phyloP scores from a whole-genome alignment of 2,113 vertebrate species.

The Apistogramma diplotaenia region DNA sequence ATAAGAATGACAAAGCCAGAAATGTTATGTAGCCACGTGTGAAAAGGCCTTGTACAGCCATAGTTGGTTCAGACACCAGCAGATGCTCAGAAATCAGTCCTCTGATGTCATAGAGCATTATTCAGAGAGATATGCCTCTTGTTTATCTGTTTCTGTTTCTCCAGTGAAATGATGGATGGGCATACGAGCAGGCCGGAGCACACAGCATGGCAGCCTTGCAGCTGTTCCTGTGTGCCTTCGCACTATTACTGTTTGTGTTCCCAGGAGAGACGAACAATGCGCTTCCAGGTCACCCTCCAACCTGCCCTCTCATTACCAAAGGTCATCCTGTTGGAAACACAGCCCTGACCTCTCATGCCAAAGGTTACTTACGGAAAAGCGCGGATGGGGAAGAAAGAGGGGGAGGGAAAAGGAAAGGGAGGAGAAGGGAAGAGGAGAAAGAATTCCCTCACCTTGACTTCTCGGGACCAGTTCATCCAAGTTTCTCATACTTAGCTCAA shows the following conservation, averaged over 20 bases:
- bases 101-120: not conserved
- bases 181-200: not conserved
- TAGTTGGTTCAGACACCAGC: not conserved
- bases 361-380: conserved; percentile 32
- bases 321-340: conserved; percentile 58
- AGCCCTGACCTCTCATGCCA: conserved; percentile 50
- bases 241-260: conserved; percentile 66
- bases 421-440: not conserved
- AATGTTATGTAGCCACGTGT: not conserved
- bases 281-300: conserved; percentile 64
- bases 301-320: conserved; percentile 66
- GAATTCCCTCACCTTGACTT: not conserved
- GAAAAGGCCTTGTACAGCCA: rapidly evolving
- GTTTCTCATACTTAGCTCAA: not conserved
- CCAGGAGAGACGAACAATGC: conserved; percentile 67
- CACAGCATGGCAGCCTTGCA: conserved; percentile 21
- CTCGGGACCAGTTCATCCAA: not conserved
- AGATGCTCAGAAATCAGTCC: not conserved
- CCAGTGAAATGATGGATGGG: conserved; percentile 25
- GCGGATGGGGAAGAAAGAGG: not conserved
- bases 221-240: conserved; percentile 63
- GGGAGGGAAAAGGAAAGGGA: not conserved
- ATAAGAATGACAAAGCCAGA: not conserved
- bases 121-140: not conserved
- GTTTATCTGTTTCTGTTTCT: conserved; percentile 22